phyloP scores from a whole-genome alignment of 2,888 invertebrate species.

The Eledone cirrhosa region DNA sequence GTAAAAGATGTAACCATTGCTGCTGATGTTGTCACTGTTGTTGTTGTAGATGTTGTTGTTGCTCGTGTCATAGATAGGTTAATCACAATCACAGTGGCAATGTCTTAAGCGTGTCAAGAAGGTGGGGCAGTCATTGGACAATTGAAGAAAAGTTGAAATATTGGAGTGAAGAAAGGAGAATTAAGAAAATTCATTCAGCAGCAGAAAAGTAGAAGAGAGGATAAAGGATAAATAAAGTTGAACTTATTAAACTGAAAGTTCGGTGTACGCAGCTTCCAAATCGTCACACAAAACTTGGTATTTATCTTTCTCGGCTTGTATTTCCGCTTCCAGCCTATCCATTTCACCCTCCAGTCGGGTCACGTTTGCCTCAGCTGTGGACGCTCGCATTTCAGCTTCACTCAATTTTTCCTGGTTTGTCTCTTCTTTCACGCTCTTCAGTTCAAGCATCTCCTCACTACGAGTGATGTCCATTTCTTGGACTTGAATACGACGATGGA shows the following conservation, averaged over 20 bases:
- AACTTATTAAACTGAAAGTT: conserved; percentile 16
- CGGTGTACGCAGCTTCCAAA: conserved; percentile 21
- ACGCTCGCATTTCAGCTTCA: conserved; percentile 17
- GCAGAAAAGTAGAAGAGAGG: no score
- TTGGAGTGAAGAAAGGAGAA: no score
- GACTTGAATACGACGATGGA: conserved; percentile 12
- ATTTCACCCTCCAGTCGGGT: conserved; percentile 14
- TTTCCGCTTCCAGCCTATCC: conserved; percentile 4
- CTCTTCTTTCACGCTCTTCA: conserved; percentile 23
- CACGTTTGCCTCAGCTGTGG: conserved; percentile 20
- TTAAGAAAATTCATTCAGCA: no score
- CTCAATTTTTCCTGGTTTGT: conserved; percentile 9
- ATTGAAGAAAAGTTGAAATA: no score
- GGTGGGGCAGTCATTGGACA: no score
- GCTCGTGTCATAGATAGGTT: no score
- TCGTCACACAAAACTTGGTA: conserved; percentile 23
- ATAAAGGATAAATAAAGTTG: no score
- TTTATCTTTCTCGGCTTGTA: conserved; percentile 17
- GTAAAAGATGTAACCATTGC: no score
- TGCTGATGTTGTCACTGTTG: no score
- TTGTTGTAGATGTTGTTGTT: no score
- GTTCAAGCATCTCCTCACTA: conserved; percentile 16
- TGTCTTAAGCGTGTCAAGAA: no score
- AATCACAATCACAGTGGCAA: no score
- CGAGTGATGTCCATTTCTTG: conserved; percentile 25